phyloP scores from a whole-genome alignment of 2,888 invertebrate genomes.

The Drosophila hamatofila region DNA sequence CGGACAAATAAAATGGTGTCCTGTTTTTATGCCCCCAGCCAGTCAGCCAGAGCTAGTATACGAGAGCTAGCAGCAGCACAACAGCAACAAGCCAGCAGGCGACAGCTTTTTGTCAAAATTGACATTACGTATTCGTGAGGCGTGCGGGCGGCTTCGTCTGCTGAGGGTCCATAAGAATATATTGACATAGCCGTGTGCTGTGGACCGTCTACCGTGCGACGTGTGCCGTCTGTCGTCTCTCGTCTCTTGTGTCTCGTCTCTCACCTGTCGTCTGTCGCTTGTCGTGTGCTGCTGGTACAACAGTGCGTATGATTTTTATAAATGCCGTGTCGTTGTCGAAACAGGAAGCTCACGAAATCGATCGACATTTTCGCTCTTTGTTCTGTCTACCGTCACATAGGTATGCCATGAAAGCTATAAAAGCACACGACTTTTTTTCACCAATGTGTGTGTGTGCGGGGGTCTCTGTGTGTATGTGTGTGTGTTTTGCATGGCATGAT shows the following conservation, averaged over 20 bases:
- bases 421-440: neutral
- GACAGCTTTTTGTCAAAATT: conserved; percentile 77
- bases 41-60: conserved; percentile 13
- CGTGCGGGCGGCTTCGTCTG: conserved; percentile 47
- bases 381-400: conserved; percentile 12
- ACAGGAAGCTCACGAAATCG: conserved; percentile 72
- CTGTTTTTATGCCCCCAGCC: conserved; percentile 55
- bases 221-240: neutral
- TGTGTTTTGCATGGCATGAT: conserved; percentile 47
- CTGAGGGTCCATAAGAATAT: conserved; percentile 73
- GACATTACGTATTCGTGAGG: conserved; percentile 66
- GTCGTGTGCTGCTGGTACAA: conserved; percentile 70
- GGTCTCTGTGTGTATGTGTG: conserved; percentile 2
- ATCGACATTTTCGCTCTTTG: conserved; percentile 66
- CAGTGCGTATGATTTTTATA: conserved; percentile 80
- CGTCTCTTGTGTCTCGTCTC: neutral
- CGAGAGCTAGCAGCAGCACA: conserved; percentile 16
- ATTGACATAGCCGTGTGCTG: conserved; percentile 52
- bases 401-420: conserved; percentile 2
- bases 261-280: neutral
- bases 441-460: neutral
- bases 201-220: conserved; percentile 32
- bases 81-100: conserved; percentile 33
- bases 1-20: conserved; percentile 47
- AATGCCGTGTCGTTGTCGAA: conserved; percentile 74